A percentile compares a stretch with the other conserved stretches of the same genome.
These are phyloP conservation scores for Hydra vulgaris DNA, from an alignment of 30 jellyfish, hydroid and myxozoan species.

Conservation along the genomic window DNA sequence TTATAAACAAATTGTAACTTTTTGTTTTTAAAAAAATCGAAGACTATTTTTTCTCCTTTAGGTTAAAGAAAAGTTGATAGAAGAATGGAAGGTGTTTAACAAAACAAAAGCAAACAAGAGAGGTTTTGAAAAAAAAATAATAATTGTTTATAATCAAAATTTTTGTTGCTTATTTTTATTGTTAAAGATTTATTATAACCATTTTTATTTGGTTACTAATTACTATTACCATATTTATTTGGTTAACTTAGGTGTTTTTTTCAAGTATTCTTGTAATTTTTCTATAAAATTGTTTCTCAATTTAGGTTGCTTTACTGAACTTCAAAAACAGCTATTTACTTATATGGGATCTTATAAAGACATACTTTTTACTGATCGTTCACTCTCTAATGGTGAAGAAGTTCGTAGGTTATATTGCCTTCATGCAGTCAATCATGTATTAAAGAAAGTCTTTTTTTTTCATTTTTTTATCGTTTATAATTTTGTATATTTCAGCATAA, in stretches of 20 bases:
- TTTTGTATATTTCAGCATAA: neutral
- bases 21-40: too few relatives aligned
- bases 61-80: conserved; percentile 9
- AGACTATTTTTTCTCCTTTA: neutral
- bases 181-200: neutral
- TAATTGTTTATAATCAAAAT: neutral
- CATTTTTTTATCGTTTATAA: neutral
- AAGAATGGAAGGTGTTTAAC: conserved; percentile 8
- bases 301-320: conserved; percentile 34
- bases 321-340: conserved; percentile 50
- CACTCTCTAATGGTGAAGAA: conserved; percentile 63
- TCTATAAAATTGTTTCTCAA: neutral
- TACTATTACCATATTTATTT: neutral
- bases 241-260: neutral
- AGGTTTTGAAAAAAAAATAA: conserved; percentile 6
- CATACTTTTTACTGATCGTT: conserved; percentile 49
- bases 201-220: neutral
- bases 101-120: conserved; percentile 12
- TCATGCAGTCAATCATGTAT: conserved; percentile 81
- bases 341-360: conserved; percentile 60
- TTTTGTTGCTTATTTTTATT: neutral
- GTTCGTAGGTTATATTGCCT: conserved; percentile 58
- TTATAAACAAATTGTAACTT: too few relatives aligned
- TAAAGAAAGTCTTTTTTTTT: conserved; percentile 36
- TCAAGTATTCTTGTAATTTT: neutral